Conservation (phyloP, 2,113 vertebrate species). For the Verasper variegatus region DNA sequence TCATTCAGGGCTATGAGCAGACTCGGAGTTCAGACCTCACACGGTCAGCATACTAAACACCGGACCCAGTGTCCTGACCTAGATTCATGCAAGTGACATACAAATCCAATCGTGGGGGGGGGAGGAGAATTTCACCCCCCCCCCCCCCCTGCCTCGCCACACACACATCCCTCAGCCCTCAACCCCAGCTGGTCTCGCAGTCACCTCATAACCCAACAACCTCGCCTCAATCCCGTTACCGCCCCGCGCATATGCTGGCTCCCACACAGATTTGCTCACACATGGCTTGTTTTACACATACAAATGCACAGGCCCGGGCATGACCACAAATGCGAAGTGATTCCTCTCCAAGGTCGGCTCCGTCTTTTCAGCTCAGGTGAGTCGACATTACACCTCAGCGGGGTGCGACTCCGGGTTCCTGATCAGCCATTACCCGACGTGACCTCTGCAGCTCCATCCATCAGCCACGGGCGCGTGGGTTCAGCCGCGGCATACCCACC, state of each 20-base stretch:
- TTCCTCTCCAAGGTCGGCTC: constrained; percentile 49
- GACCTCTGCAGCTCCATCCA: constrained; percentile 65
- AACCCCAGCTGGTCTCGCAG: constrained; percentile 63
- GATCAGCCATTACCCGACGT: constrained; percentile 52
- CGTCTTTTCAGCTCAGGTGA: constrained; percentile 49
- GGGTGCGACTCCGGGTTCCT: constrained; percentile 23
- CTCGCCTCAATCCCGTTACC: constrained; percentile 62
- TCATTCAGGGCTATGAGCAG: constrained; percentile 77
- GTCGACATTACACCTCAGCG: constrained; percentile 44
- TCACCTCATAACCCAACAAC: constrained; percentile 62
- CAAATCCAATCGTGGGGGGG: constrained; percentile 61
- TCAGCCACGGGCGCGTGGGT: constrained; percentile 36
- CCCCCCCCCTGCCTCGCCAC: background rate
- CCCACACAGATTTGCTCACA: constrained; percentile 69
- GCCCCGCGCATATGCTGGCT: constrained; percentile 66
- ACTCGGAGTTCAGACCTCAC: constrained; percentile 75
- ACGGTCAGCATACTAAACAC: constrained; percentile 81
- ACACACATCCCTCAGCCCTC: constrained; percentile 20
- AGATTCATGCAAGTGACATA: constrained; percentile 80
- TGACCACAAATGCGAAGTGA: background rate
- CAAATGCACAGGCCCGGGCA: constrained; percentile 15
- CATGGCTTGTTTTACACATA: constrained; percentile 54
- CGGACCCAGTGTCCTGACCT: constrained; percentile 77
- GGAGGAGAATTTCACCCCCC: constrained; percentile 26
- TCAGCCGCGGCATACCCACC: constrained; percentile 43